Base-by-base conservation (phyloP, 2,113 vertebrate species). In the Platanista minor region DNA sequence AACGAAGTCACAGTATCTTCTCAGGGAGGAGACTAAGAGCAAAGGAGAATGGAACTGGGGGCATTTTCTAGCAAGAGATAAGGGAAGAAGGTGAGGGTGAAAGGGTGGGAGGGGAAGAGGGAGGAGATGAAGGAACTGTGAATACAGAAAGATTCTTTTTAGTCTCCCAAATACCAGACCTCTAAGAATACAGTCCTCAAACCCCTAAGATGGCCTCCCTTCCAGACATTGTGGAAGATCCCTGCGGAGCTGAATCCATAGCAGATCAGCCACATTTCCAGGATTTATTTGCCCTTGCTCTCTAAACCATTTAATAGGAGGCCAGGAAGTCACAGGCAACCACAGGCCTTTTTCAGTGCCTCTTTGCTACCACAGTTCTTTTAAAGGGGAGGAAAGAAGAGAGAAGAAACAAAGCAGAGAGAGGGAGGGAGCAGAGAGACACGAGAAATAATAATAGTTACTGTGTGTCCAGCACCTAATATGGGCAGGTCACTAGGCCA, bases 121-220 rank as follows among this genome's bases (percentile, higher is more conserved):
- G 54, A 84, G 59, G 64, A 71, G 23, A 85, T 93, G 41, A 95
- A 88, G 33, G 90, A 87, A 94, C 57, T 90, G 14, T n/a, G 36
- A 92, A 90, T 46, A 92, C 21, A 39, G 14, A 36, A 86, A 93
- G n/a, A 7, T 75, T 75, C 41, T 57, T 67, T 78, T 86, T 71
- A 90, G 43, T 92, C 84, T 97, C 84, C 52, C 77, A 90, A 91
- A 85, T 87, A 94, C 59, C n/a, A 88, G 36, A 82, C 72, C 90
- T 92, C 74, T 96, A 96, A 91, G 95, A 96, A 97, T 67, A 91
- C 69, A 94, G 88, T 92, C 90, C 31, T 96, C 54, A 92, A 75
- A 33, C 18, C 29, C 88, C 49, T 84, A 85, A 92, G 75, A 94
- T 36, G 1, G 8, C 54, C 88, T 94, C 41, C 92, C 62, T 86